Conservation (phyloP, 2,888 invertebrate species). For the Chouioia cunea region DNA sequence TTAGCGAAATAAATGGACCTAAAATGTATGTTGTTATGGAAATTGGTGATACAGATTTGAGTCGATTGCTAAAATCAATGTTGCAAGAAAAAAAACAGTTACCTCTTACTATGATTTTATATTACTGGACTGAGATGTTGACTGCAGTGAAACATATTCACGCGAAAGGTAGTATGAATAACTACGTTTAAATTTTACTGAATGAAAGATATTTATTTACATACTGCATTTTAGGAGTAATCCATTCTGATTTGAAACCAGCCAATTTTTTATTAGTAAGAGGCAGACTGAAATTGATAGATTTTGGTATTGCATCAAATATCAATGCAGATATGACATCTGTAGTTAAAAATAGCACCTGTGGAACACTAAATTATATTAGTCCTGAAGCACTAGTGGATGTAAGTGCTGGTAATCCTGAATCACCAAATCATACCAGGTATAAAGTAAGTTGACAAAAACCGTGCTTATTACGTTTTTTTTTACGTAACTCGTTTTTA, state of each 20-base stretch:
- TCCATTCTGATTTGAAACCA: constrained; percentile 97
- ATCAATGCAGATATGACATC: constrained; percentile 91
- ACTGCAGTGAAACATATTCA: constrained; percentile 92
- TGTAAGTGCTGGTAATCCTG: constrained; percentile 67
- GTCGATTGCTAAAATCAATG: constrained; percentile 77
- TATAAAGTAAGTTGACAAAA: constrained; percentile 54
- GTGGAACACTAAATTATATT: constrained; percentile 95
- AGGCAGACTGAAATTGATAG: constrained; percentile 91
- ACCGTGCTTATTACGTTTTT: background rate
- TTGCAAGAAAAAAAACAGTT: constrained; percentile 68
- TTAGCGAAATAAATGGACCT: constrained; percentile 74
- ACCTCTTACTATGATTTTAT: constrained; percentile 82
- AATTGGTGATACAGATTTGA: constrained; percentile 91
- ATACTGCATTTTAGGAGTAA: constrained; percentile 76
- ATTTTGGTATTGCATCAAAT: constrained; percentile 95
- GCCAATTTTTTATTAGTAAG: constrained; percentile 93
- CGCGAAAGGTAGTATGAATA: constrained; percentile 75
- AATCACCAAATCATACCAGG: constrained; percentile 63
- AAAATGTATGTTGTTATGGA: constrained; percentile 90
- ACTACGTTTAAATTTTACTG: no score
- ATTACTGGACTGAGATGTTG: constrained; percentile 96
- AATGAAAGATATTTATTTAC: constrained; percentile 47
- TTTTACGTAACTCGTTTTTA: background rate
- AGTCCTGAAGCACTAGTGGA: constrained; percentile 92
- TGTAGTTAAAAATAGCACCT: constrained; percentile 83